A percentile compares a stretch with the other conserved stretches of the same genome.
These are phyloP conservation scores for Drosophila colorata DNA, from an alignment of 2,888 invertebrate genomes.

Conservation along the genomic window DNA sequence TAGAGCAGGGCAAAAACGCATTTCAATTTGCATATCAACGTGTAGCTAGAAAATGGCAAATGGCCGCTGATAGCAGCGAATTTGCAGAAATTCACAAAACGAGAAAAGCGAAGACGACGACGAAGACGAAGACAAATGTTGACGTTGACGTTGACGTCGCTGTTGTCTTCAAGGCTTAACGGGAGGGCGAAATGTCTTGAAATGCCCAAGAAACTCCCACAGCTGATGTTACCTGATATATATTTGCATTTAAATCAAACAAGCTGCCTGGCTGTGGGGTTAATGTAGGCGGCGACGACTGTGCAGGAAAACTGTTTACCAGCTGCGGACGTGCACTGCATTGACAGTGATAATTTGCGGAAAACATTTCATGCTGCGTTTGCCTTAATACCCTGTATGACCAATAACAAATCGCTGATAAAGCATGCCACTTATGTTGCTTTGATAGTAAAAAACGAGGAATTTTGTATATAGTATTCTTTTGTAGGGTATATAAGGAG, in stretches of 20 bases:
- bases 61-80: constrained; percentile 29
- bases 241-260: constrained; percentile 76
- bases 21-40: constrained; percentile 72
- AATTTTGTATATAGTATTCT: constrained; percentile 17
- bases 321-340: constrained; percentile 21
- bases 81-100: constrained; percentile 12
- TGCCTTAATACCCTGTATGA: constrained; percentile 30
- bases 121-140: constrained; percentile 11
- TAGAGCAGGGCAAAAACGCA: constrained; percentile 46
- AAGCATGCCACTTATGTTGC: background rate
- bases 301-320: constrained; percentile 8
- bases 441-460: background rate
- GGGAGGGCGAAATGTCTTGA: background rate
- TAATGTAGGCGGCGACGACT: background rate
- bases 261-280: constrained; percentile 1
- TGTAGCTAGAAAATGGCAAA: constrained; percentile 36
- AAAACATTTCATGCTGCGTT: constrained; percentile 44
- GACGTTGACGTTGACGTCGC: constrained; percentile 29
- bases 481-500: constrained; percentile 4
- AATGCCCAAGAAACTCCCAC: constrained; percentile 7
- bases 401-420: background rate
- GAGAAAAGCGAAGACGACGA: constrained; percentile 5
- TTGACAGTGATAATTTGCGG: constrained; percentile 16
- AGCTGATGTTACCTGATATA: constrained; percentile 35
- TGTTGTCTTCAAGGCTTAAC: constrained; percentile 12